Evolutionary conservation across 1,140 invertebrate species (phyloP), one percentile per base, ranked within the genome.

Genomic region (Monochamus saltuarius): DNA sequence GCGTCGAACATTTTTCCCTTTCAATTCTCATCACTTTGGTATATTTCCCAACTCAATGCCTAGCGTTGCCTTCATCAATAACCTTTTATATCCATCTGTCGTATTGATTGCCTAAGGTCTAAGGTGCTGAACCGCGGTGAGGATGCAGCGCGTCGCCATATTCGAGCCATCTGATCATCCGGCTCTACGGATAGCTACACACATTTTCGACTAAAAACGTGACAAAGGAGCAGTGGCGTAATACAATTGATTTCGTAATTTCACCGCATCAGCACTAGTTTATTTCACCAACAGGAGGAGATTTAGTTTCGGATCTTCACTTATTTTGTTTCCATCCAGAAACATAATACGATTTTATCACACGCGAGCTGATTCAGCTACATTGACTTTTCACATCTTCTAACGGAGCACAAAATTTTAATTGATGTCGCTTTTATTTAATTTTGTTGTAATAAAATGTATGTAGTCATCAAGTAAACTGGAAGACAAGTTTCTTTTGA

Each of bases 61-160:
- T 13, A 16, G 17, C 35, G 36, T 16, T 36, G 11, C 50, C 50
- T 38, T 17, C 50, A 52, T 52, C 50, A 36, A 52, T 52, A 52
- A n/a, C n/a, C 29, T 36, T 52, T 52, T 52, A 52, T 52, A 38
- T 36, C 50, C 50, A n/a, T 52, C 50, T 52, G 50, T 52, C 13
- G 10, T 17, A 52, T 38, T 47, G 45, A 29, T 47, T 43, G 40
- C 7, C 40, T 8, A 43, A 47, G 3, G 45, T 17, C 45, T 17
- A 19, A 47, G 45, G 45, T 47, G 45, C 29, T 29, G 17, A 19
- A n/a, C 7, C 14, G 17, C 45, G 45, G 16, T 10, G 14, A 19
- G 45, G 22, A 29, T 29, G 22, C 17, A 47, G 45, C 45, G 13
- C 45, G 6, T 47, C 17, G 45, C 14, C n/a, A 29, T 47, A 17